A percentile compares a stretch with the other conserved stretches of the same genome.
phyloP scores from a whole-genome alignment of 2,888 invertebrate species.

The Ochropleura plecta region DNA sequence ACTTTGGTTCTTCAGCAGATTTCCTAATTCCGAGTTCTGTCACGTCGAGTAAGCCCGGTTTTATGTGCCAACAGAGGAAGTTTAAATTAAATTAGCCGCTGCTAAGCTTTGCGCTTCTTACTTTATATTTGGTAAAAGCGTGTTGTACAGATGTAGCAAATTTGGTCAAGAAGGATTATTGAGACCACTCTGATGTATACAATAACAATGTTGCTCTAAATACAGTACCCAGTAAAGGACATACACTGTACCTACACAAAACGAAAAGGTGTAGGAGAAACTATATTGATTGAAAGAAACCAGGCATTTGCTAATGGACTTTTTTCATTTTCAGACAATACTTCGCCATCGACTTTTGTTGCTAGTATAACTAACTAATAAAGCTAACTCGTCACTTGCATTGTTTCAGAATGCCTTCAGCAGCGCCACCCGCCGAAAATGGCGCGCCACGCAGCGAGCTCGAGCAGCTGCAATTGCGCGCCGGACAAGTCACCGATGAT shows the following conservation, averaged over 20 bases:
- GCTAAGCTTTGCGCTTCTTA: slow-evolving; percentile 4
- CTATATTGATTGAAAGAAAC: not conserved
- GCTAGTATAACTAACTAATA: too few species aligned
- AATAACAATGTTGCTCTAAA: not conserved
- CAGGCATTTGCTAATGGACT: not conserved
- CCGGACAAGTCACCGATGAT: slow-evolving; percentile 97
- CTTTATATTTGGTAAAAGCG: not conserved
- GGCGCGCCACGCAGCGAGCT: slow-evolving; percentile 96
- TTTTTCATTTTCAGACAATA: not conserved
- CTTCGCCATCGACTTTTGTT: not conserved
- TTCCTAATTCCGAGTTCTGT: slow-evolving; percentile 28
- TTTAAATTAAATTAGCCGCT: slow-evolving; percentile 41
- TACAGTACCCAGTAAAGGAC: too few species aligned
- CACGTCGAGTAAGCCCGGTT: slow-evolving; percentile 23
- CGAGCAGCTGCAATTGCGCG: slow-evolving; percentile 96
- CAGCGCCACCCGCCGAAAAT: slow-evolving; percentile 91
- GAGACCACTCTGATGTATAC: not conserved
- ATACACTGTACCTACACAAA: not conserved
- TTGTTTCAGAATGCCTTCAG: slow-evolving; percentile 92
- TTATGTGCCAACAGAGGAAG: slow-evolving; percentile 16
- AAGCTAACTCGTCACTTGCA: slow-evolving; percentile 18
- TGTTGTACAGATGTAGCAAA: not conserved
- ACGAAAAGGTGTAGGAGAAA: not conserved
- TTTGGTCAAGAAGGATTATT: slow-evolving; percentile 4
- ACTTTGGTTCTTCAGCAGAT: slow-evolving; percentile 14